phyloP scores from a whole-genome alignment of 2,113 vertebrate species.

The Larimichthys polyactis region DNA sequence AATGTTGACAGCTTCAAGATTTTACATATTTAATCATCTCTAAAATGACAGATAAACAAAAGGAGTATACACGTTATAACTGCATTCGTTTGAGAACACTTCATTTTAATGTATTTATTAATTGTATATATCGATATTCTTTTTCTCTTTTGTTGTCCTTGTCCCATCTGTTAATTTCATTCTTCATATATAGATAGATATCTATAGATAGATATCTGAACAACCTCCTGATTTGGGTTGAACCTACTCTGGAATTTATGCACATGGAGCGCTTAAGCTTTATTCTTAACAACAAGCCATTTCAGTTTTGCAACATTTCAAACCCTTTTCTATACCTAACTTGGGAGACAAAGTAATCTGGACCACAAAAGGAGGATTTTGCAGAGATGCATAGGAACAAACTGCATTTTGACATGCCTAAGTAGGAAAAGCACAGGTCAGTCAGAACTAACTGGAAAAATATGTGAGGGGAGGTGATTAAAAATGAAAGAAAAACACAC shows the following conservation, averaged over 20 bases:
- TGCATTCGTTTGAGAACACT: background rate
- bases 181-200: background rate
- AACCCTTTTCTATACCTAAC: too few relatives aligned
- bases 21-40: background rate
- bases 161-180: background rate
- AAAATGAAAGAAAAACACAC: conserved; percentile 10
- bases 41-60: background rate
- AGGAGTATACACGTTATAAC: background rate
- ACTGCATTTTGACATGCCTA: background rate
- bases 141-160: background rate
- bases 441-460: background rate
- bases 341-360: too few relatives aligned
- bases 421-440: background rate
- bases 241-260: background rate
- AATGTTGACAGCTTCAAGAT: background rate
- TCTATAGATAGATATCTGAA: background rate
- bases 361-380: too few relatives aligned
- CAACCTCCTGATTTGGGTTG: background rate
- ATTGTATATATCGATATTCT: background rate
- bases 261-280: background rate
- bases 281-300: background rate
- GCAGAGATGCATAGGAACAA: background rate
- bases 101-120: background rate
- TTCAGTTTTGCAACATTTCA: too few relatives aligned
- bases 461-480: background rate